These are phyloP conservation scores for Phrynocephalus guinanensis DNA, from an alignment of 2,797 vertebrate genomes.

Conservation along the genomic window DNA sequence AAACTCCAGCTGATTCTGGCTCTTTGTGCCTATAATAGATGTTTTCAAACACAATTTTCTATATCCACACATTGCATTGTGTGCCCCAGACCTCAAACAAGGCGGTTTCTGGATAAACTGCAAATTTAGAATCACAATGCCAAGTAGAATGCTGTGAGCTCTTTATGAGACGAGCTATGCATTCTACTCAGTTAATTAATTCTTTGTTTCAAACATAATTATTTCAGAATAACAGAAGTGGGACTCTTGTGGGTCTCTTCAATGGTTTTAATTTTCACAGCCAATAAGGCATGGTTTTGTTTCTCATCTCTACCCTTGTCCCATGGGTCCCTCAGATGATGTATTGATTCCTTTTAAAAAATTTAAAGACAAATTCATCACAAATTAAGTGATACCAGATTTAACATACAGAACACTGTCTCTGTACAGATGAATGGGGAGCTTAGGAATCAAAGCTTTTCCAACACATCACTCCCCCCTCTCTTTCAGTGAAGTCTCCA, in stretches of 20 bases:
- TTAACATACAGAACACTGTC: conserved; percentile 67
- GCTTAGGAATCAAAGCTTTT: conserved; percentile 73
- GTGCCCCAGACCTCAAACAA: not conserved
- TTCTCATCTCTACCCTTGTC: not conserved
- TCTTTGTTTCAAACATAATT: conserved; percentile 29
- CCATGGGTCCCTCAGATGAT: conserved; percentile 6
- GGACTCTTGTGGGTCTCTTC: not conserved
- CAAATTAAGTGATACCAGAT: conserved; percentile 74
- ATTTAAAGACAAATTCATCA: conserved; percentile 8
- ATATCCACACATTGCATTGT: conserved; percentile 5
- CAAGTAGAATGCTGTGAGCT: not conserved
- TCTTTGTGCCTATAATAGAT: not conserved
- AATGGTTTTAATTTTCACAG: not conserved
- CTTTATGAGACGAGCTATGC: conserved; percentile 16
- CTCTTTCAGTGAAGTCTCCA: conserved; percentile 63
- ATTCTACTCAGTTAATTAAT: conserved; percentile 33
- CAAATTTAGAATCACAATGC: not conserved
- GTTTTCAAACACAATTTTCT: not conserved
- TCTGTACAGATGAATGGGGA: conserved; percentile 62
- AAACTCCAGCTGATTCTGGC: not conserved
- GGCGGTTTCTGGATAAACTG: not conserved
- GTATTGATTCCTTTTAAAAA: conserved; percentile 44
- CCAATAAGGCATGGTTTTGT: conserved; percentile 11
- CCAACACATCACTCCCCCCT: conserved; percentile 64
- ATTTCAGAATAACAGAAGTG: conserved; percentile 26